phyloP scores from a whole-genome alignment of 2,113 vertebrate species.

The pig (Sus scrofa) region T2T-Sscrofa CM000814.6:106910501-106911000 shows the following conservation, averaged over 20 bases:
- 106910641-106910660: conserved; percentile 93
- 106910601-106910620: conserved; percentile 93
- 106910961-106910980: conserved; percentile 18
- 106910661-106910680: conserved; percentile 93
- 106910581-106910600: conserved; percentile 96
- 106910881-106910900: background rate
- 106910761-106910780: conserved; percentile 22
- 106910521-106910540: background rate
- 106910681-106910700: conserved; percentile 94
- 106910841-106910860: conserved; percentile 36
- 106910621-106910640: conserved; percentile 94
- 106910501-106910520: background rate
- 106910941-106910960: background rate
- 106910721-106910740: conserved; percentile 90
- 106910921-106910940: background rate
- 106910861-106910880: background rate
- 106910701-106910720: conserved; percentile 96
- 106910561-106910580: background rate
- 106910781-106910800: conserved; percentile 1
- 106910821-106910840: background rate
- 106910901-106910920: background rate
- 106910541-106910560: background rate
- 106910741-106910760: conserved; percentile 76
- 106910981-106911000: conserved; percentile 10
- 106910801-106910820: background rate